phyloP scores from a whole-genome alignment of 2,888 invertebrate genomes.

The Euzophera pinguis region DNA sequence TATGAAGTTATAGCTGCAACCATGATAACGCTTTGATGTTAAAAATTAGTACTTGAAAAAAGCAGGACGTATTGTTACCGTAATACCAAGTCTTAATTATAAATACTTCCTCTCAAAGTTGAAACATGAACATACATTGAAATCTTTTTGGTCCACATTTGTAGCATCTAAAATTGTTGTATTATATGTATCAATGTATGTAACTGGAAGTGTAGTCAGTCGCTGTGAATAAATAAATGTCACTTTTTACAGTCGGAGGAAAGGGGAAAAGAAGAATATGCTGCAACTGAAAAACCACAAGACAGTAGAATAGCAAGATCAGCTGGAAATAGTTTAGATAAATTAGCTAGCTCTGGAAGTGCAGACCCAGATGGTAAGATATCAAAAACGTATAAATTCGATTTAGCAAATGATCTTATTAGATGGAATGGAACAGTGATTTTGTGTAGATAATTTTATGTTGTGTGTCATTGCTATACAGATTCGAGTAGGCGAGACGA shows the following conservation, averaged over 20 bases:
- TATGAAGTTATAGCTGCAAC: no score
- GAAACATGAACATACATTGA: no score
- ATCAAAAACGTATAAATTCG: background rate
- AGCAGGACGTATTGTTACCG: no score
- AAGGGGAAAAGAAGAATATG: constrained; percentile 83
- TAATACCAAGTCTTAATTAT: no score
- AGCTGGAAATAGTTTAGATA: constrained; percentile 85
- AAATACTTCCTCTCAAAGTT: no score
- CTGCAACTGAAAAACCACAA: constrained; percentile 70
- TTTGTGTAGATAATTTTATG: constrained; percentile 9
- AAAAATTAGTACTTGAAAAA: no score
- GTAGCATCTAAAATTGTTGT: no score
- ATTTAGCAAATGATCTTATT: background rate
- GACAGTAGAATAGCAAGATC: constrained; percentile 82
- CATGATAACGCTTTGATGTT: no score
- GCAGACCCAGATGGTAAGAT: constrained; percentile 77
- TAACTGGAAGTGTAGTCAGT: no score
- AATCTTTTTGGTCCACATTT: no score
- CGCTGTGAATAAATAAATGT: no score
- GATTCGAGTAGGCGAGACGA: constrained; percentile 9
- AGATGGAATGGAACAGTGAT: background rate
- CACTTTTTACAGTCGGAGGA: constrained; percentile 82
- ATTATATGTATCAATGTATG: no score
- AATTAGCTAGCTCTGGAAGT: constrained; percentile 84
- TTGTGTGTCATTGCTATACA: constrained; percentile 5